phyloP scores from a whole-genome alignment of 2,888 invertebrate genomes.

The Orthonychiurus folsomi region DNA sequence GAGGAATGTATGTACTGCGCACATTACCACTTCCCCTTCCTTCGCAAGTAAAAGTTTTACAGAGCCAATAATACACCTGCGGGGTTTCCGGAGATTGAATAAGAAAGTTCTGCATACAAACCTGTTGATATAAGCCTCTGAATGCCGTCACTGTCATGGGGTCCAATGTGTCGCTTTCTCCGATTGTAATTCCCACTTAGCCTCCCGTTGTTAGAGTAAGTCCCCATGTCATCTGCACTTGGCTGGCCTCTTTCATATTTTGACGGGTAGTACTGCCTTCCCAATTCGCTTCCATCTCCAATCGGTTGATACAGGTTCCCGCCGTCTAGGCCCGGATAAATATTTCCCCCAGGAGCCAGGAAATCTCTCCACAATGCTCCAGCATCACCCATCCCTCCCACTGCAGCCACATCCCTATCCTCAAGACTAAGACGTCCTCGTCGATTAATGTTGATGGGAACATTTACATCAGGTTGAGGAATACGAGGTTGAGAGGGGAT shows the following conservation, averaged over 20 bases:
- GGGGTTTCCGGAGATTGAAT: not conserved
- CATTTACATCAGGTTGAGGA: constrained; percentile 7
- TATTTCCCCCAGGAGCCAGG: not conserved
- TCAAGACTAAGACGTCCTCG: not conserved
- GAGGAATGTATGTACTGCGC: too few species aligned
- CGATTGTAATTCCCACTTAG: constrained; percentile 9
- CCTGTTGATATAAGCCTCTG: constrained; percentile 40
- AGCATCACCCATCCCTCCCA: not conserved
- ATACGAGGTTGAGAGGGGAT: not conserved
- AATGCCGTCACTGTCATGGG: constrained; percentile 38
- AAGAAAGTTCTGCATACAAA: too few species aligned
- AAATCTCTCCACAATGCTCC: not conserved
- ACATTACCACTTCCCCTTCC: too few species aligned
- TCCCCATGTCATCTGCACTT: not conserved
- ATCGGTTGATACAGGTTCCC: not conserved
- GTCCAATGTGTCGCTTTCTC: constrained; percentile 33
- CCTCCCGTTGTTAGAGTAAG: not conserved
- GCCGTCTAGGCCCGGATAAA: not conserved
- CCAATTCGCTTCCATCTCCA: not conserved
- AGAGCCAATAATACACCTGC: too few species aligned
- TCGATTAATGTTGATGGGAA: constrained; percentile 9
- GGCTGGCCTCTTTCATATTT: not conserved
- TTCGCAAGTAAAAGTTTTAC: too few species aligned
- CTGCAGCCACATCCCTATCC: not conserved
- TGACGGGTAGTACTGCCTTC: not conserved